Percentiles rank a stretch among this genome's conserved stretches.
Evolutionary conservation across 2,113 vertebrate species (phyloP).

Genomic region (Limnothrissa miodon): DNA sequence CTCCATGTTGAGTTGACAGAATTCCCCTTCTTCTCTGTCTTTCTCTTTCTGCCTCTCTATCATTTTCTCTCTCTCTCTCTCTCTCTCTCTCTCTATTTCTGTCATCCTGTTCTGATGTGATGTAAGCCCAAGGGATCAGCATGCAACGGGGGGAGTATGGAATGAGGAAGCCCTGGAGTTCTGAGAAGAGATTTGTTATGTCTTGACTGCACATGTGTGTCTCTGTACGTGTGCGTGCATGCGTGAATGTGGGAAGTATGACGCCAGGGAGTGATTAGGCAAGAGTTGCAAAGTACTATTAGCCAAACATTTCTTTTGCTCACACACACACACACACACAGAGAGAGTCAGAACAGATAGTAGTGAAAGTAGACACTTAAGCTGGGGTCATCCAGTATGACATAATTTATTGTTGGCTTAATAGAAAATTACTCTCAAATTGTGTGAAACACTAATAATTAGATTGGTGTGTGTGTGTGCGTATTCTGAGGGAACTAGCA

Average conservation of each 20-base stretch:
- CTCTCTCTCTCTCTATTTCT: background rate
- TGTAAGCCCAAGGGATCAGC: conserved; percentile 41
- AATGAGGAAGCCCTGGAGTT: conserved; percentile 33
- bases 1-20: conserved; percentile 30
- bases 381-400: background rate
- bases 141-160: conserved; percentile 12
- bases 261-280: background rate
- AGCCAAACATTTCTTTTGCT: background rate
- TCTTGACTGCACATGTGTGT: conserved; percentile 14
- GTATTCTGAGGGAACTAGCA: background rate
- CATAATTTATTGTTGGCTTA: background rate
- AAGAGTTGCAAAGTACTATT: background rate
- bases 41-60: no score
- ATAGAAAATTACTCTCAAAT: background rate
- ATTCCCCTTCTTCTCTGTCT: conserved; percentile 22
- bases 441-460: conserved; percentile 38
- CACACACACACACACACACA: no score
- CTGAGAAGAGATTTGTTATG: background rate
- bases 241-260: background rate
- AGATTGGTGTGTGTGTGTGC: conserved; percentile 18
- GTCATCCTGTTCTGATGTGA: conserved; percentile 9
- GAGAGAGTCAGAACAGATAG: background rate
- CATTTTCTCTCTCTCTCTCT: background rate
- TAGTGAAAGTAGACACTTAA: background rate
- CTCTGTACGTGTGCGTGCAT: conserved; percentile 21